A percentile compares a stretch with the other conserved stretches of the same genome.
Evolutionary conservation across 2,113 vertebrate species (phyloP).

Genomic region (Catharus bicknelli): DNA sequence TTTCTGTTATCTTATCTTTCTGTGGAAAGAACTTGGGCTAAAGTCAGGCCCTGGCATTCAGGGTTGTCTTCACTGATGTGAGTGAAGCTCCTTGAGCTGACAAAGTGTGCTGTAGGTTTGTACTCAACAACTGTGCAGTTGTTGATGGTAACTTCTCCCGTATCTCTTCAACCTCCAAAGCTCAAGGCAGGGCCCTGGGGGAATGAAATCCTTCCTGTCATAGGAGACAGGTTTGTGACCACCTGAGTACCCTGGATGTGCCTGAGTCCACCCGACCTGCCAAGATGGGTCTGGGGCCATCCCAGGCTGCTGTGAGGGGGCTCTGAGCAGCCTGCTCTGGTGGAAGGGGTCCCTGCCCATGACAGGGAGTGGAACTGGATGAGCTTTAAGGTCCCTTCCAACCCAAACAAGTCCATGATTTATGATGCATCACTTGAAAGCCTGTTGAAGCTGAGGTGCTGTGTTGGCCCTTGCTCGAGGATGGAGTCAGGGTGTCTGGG

Average conservation of each 20-base stretch:
- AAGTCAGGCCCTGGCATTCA: neutral
- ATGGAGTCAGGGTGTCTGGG: neutral
- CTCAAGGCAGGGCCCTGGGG: neutral
- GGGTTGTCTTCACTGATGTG: neutral
- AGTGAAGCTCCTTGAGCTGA: neutral
- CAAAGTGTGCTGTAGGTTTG: neutral
- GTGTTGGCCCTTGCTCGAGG: neutral
- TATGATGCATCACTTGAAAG: accelerated
- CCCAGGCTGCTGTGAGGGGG: neutral
- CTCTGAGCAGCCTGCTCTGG: neutral
- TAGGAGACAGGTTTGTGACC: neutral
- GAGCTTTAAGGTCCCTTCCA: neutral
- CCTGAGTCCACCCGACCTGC: accelerated
- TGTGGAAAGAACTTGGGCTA: neutral
- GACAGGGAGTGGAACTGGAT: neutral
- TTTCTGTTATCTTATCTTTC: neutral
- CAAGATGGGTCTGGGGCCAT: neutral
- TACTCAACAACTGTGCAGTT: neutral
- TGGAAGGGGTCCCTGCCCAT: neutral
- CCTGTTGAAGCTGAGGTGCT: neutral
- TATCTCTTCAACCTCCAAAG: neutral
- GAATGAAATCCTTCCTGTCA: neutral
- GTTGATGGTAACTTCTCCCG: neutral
- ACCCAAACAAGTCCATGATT: neutral
- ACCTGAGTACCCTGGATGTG: neutral